Base-by-base conservation (phyloP, 2,113 vertebrate genomes). In the Cyrtonyx montezumae region DNA sequence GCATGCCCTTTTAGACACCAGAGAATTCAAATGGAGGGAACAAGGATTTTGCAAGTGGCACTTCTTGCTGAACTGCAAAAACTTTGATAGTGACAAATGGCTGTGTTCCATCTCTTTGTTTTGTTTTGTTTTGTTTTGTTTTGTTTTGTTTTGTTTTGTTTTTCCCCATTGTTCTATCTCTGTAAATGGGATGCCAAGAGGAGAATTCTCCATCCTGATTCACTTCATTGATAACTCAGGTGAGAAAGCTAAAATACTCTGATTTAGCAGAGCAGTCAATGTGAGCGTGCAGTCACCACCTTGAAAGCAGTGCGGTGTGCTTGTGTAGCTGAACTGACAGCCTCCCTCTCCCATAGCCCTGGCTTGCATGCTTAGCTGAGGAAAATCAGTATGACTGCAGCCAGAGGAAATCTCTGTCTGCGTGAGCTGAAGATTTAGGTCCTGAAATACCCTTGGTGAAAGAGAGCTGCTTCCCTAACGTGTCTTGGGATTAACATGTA, bases 231-330 rank as follows among this genome's bases (percentile, higher is more conserved):
- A 65, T 37, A 78, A 79, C 1, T 6, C 21, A 45, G 16, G 6
- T 0, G 2, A 79, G 49, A 61, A 75, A 12, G 30, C 7, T 63
- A 51, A 56, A 48, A 65, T 14, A 13, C 6, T 15, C 17, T 4
- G 5, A 46, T 89, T 74, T 45, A 61, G 14, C 3, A 6, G 26
- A 22, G 12, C 11, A 16, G n/a, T 22, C 36, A 43, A 20, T 10
- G 14, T 2, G 6, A 48, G 23, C 19, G 11, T 12, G 18, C 5
- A 45, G 18, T 56, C 40, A 43, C 8, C 20, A 6, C 4, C 8
- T n/a, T 8, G 11, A 61, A 76, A 49, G 17, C 53, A 37, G 10
- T 3, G 10, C 20, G 8, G 51, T 0, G 2, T 0, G 1, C 34
- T 79, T 21, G 18, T 48, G 25, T 69, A 40, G 34, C 34, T n/a